phyloP scores from a whole-genome alignment of 1,140 invertebrate genomes.

The Plectrocnemia conspersa region DNA sequence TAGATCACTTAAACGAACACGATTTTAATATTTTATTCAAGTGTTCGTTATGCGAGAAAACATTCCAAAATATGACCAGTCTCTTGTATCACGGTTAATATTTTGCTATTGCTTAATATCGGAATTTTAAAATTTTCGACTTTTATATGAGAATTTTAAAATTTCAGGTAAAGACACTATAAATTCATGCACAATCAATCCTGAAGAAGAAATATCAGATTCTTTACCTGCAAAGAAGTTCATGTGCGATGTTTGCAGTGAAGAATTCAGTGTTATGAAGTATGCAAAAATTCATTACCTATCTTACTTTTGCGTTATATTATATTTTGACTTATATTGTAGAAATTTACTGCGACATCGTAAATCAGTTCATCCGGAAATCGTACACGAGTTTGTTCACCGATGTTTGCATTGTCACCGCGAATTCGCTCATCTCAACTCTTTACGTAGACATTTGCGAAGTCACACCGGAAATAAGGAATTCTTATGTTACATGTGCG shows the following conservation, averaged over 20 bases:
- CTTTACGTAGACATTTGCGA: conserved; percentile 57
- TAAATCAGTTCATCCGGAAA: conserved; percentile 42
- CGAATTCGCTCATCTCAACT: conserved; percentile 50
- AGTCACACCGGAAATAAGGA: conserved; percentile 58
- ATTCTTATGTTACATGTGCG: conserved; percentile 67
- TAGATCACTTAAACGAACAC: conserved; percentile 19
- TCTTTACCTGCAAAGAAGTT: conserved; percentile 39
- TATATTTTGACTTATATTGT: conserved; percentile 2
- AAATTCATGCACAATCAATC: conserved; percentile 2
- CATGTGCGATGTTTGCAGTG: conserved; percentile 47
- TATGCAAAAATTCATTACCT: conserved; percentile 25
- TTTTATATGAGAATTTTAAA: neutral
- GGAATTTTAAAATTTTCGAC: neutral
- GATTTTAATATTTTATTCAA: conserved; percentile 49
- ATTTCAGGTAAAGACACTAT: conserved; percentile 26
- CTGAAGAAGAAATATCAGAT: neutral
- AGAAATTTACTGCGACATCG: conserved; percentile 44
- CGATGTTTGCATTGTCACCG: conserved; percentile 50
- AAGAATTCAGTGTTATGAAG: conserved; percentile 47
- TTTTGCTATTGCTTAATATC: neutral
- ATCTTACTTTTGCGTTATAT: neutral
- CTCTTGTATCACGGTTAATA: conserved; percentile 45
- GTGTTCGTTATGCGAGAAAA: conserved; percentile 54
- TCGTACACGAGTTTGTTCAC: conserved; percentile 38
- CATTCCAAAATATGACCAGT: conserved; percentile 46